Conservation (phyloP, 2,113 vertebrate species). For the Eonycteris spelaea region DNA sequence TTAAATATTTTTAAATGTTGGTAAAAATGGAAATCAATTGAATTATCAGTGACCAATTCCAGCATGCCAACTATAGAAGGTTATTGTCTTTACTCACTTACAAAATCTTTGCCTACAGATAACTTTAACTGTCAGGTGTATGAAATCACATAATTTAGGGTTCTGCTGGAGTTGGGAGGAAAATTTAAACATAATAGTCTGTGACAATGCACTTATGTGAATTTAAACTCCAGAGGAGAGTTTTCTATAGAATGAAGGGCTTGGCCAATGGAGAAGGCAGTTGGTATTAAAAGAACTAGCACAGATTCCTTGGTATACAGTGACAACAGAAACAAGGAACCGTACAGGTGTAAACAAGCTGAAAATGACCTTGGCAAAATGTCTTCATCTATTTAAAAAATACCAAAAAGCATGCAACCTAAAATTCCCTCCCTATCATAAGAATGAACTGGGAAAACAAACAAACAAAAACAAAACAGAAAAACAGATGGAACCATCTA, state of each 20-base stretch:
- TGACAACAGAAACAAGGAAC: slow-evolving; percentile 51
- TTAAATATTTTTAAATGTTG: slow-evolving; percentile 60
- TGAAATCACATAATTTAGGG: neutral
- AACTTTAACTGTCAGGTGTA: slow-evolving; percentile 3
- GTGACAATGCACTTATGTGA: slow-evolving; percentile 46
- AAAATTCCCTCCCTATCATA: slow-evolving; percentile 26
- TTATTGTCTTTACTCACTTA: neutral
- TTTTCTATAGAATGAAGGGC: slow-evolving; percentile 1
- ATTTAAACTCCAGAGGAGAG: neutral
- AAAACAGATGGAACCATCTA: slow-evolving; percentile 59
- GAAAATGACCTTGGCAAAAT: slow-evolving; percentile 71
- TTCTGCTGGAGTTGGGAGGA: neutral
- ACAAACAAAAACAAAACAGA: slow-evolving; percentile 4
- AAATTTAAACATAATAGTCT: neutral
- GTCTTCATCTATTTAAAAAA: slow-evolving; percentile 61
- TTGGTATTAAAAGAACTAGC: slow-evolving; percentile 5
- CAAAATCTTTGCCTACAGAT: slow-evolving; percentile 33
- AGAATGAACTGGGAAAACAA: slow-evolving; percentile 49
- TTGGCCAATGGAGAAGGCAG: slow-evolving; percentile 21
- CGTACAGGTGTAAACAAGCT: slow-evolving; percentile 50
- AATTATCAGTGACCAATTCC: neutral
- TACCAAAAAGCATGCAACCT: slow-evolving; percentile 36
- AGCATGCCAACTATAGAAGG: neutral
- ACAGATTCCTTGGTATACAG: neutral
- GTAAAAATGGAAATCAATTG: slow-evolving; percentile 25